These are phyloP conservation scores for Turdus rufiventris DNA, from an alignment of 2,113 vertebrate species.

Conservation along the genomic window DNA sequence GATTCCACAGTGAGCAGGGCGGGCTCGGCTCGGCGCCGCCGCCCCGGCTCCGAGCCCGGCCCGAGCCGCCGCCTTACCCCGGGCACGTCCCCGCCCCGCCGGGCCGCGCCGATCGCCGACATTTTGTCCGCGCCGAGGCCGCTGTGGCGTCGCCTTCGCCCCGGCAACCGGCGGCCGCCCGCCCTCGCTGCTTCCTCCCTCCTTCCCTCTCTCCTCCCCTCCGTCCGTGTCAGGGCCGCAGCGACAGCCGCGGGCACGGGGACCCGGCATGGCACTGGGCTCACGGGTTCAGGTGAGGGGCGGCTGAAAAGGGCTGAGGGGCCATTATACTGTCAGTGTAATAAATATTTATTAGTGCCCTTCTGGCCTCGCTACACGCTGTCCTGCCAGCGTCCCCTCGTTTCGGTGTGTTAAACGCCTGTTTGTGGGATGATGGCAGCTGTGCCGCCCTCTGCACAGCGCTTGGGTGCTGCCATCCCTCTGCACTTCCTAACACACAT, in stretches of 20 bases:
- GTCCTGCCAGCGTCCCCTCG: neutral
- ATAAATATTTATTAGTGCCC: neutral
- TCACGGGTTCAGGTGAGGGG: rapidly evolving
- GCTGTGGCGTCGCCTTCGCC: slow-evolving; percentile 1
- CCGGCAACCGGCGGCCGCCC: slow-evolving; percentile 13
- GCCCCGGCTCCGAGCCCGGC: neutral
- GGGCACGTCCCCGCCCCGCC: rapidly evolving
- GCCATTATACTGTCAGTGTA: rapidly evolving
- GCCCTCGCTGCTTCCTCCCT: neutral
- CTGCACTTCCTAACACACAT: neutral
- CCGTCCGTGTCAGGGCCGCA: neutral
- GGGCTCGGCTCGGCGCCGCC: neutral
- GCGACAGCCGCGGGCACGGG: rapidly evolving
- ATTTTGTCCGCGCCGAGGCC: neutral
- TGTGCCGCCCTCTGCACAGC: neutral
- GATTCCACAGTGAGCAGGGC: neutral
- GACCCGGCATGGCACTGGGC: neutral
- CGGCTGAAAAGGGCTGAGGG: neutral
- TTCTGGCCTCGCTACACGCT: neutral
- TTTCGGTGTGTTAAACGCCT: neutral
- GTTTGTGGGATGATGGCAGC: rapidly evolving
- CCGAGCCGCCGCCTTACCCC: neutral
- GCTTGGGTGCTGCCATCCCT: rapidly evolving
- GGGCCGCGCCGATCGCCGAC: neutral
- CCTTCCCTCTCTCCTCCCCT: neutral